Conservation (phyloP, 2,888 invertebrate genomes). For the Leptura quadrifasciata region DNA sequence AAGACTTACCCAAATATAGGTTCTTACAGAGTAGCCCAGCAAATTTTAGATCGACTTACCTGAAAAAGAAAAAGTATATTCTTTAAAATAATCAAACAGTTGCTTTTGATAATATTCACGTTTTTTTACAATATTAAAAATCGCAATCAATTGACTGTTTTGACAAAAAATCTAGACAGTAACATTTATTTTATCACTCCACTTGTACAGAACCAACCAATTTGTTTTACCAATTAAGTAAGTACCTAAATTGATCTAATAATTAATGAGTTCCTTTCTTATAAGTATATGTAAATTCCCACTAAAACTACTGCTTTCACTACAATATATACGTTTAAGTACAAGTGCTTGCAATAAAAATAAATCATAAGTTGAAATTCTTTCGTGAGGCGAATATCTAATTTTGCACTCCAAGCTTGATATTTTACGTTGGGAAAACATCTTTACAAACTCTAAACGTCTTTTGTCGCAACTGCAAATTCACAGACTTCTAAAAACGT, state of each 20-base stretch:
- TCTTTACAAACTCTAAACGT: conserved; percentile 12
- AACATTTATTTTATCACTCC: not conserved
- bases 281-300: not conserved
- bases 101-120: no score
- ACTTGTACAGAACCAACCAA: not conserved
- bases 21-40: no score
- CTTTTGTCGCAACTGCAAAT: conserved; percentile 16
- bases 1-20: no score
- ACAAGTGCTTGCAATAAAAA: not conserved
- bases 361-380: not conserved
- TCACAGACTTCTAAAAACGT: conserved; percentile 33
- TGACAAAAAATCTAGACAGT: no score
- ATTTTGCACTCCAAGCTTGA: not conserved
- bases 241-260: not conserved
- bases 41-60: no score
- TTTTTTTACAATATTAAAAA: no score
- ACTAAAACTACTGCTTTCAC: not conserved
- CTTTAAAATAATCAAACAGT: no score
- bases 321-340: no score
- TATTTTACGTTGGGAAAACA: conserved; percentile 13
- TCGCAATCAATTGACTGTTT: no score
- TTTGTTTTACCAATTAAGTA: not conserved
- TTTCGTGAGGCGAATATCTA: not conserved
- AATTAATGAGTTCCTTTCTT: not conserved
- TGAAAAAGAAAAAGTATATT: no score